These are phyloP conservation scores for Sebastiscus albofasciatus DNA, from an alignment of 2,797 vertebrate genomes.

Conservation along the genomic window DNA sequence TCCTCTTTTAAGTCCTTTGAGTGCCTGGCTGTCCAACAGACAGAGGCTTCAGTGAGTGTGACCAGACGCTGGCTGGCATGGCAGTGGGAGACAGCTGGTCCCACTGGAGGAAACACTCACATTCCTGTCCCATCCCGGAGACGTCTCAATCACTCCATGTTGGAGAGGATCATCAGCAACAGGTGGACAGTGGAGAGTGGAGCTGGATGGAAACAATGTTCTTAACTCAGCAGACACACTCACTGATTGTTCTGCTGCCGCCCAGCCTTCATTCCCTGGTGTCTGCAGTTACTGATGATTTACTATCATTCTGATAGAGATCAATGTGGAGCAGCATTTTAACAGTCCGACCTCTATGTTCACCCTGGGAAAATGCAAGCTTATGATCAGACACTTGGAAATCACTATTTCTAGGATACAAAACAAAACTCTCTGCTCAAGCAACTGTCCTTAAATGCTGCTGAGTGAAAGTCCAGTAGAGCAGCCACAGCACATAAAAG, in stretches of 20 bases:
- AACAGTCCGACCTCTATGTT: neutral
- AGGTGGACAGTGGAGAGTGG: conserved; percentile 50
- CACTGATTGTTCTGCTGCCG: neutral
- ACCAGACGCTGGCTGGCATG: conserved; percentile 43
- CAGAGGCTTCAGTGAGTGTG: conserved; percentile 22
- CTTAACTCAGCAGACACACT: neutral
- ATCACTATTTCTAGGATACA: neutral
- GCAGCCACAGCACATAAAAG: neutral
- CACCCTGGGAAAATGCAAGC: neutral
- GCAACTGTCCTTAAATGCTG: no score
- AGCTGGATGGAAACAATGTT: conserved; percentile 4
- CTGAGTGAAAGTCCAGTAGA: no score
- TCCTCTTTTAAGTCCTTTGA: neutral
- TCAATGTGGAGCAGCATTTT: neutral
- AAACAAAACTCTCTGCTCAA: neutral
- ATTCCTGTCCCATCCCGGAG: conserved; percentile 53
- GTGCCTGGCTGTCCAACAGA: conserved; percentile 6
- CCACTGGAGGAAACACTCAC: conserved; percentile 34
- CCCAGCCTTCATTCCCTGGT: neutral
- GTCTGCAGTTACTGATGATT: conserved; percentile 9
- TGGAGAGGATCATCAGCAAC: conserved; percentile 44
- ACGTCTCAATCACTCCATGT: conserved; percentile 44
- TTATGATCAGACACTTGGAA: neutral
- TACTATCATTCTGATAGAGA: neutral
- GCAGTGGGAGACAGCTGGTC: conserved; percentile 55